Percentiles rank a stretch among this genome's conserved stretches.
These are phyloP conservation scores for Apeltes quadracus DNA, from an alignment of 2,113 vertebrate genomes.

Conservation along the genomic window DNA sequence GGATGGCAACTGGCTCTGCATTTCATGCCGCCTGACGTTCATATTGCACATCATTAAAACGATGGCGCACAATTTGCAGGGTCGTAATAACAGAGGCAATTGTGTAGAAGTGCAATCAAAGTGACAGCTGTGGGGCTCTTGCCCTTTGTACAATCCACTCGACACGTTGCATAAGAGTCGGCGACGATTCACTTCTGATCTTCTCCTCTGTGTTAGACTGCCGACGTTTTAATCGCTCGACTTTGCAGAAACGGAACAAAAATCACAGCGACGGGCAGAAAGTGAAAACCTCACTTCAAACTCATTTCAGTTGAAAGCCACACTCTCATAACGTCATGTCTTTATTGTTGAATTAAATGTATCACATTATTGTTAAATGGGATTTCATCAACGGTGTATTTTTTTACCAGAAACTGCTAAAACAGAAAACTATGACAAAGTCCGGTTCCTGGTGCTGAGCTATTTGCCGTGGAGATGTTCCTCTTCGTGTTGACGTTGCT, in stretches of 20 bases:
- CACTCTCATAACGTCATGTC: not conserved
- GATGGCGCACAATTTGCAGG: slow-evolving; percentile 21
- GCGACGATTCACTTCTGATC: slow-evolving; percentile 23
- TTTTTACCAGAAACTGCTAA: too few relatives aligned
- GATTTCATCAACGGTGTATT: too few relatives aligned
- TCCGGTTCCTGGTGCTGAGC: too few relatives aligned
- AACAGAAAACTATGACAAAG: too few relatives aligned
- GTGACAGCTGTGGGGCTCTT: slow-evolving; percentile 4
- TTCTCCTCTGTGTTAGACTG: not conserved
- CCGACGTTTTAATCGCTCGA: not conserved
- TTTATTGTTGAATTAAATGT: not conserved
- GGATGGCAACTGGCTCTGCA: slow-evolving; percentile 2
- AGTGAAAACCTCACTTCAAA: not conserved
- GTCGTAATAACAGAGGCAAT: slow-evolving; percentile 22
- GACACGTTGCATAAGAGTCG: not conserved
- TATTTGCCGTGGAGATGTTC: too few relatives aligned
- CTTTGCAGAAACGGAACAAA: not conserved
- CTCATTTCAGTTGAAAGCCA: not conserved
- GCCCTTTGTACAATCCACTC: slow-evolving; percentile 15
- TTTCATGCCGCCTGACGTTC: slow-evolving; percentile 37
- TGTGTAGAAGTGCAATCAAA: slow-evolving; percentile 21
- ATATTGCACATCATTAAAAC: slow-evolving; percentile 23
- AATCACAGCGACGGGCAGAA: not conserved
- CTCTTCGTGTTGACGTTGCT: too few relatives aligned
- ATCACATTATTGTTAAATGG: not conserved